Evolutionary conservation across 2,888 invertebrate genomes (phyloP).

Genomic region (Slavum lentiscoides): DNA sequence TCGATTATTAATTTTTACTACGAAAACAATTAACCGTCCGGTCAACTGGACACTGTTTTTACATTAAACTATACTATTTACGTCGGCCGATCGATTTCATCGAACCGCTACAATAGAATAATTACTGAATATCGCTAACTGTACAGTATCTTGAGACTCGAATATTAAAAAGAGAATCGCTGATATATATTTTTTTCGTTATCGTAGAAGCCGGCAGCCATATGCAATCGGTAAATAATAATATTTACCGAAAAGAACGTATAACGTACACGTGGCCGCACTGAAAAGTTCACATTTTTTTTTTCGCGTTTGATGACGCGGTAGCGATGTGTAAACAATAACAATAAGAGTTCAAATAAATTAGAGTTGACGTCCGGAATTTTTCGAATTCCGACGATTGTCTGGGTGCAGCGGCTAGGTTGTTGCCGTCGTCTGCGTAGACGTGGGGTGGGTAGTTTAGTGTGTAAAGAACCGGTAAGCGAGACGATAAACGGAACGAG

Average conservation of each 20-base stretch:
- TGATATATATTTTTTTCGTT: background rate
- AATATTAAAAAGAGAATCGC: too few relatives aligned
- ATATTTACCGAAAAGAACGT: too few relatives aligned
- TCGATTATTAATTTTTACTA: too few relatives aligned
- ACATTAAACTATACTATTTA: too few relatives aligned
- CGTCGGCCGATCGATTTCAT: too few relatives aligned
- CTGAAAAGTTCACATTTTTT: background rate
- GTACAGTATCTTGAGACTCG: too few relatives aligned
- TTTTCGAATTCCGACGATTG: background rate
- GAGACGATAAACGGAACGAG: background rate
- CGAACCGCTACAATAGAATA: too few relatives aligned
- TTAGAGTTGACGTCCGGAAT: background rate
- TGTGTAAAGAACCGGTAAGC: too few relatives aligned
- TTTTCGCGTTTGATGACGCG: conserved; percentile 17
- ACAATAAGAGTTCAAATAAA: conserved; percentile 6
- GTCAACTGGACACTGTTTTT: too few relatives aligned
- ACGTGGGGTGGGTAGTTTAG: too few relatives aligned
- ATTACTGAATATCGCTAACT: too few relatives aligned
- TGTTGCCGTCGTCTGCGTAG: background rate
- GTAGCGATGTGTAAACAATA: conserved; percentile 30
- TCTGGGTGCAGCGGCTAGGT: background rate
- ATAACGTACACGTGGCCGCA: background rate
- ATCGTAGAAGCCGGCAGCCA: conserved; percentile 31
- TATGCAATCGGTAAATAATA: conserved; percentile 1
- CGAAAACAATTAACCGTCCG: too few relatives aligned